Base-by-base conservation (phyloP, 2,797 vertebrate species). In the Hippocampus kuda region DNA sequence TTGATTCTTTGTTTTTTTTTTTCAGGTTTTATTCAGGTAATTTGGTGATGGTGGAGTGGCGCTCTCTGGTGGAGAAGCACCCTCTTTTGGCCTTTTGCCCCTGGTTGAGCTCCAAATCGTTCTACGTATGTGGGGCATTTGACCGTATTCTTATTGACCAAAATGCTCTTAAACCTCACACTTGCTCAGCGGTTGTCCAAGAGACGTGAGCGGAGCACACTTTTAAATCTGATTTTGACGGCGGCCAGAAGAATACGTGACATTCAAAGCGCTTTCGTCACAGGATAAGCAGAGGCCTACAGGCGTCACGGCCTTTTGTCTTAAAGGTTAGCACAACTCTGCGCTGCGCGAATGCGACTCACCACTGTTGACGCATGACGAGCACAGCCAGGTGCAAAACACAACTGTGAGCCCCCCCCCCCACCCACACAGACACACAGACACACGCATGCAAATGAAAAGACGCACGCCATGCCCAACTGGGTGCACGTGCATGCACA, bases 301-400 rank as follows among this genome's bases (percentile, higher is more conserved):
- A 75, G 70, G 72, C 81, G 77, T 89, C 89, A 88, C 73, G 42
- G 77, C 42, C 83, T 83, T 89, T 90, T 88, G 82, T 89, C 82
- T 84, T 71, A 86, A 89, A 90, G 88, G 86, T 89, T 87, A 90
- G 87, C 80, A 82, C 83, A 84, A 86, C 84, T 83, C 81, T 77
- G 75, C 75, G 77, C 79, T 72, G 72, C 79, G 82, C 79, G 78
- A 80, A 73, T 30, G 74, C 74, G 78, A 79, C 71, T 73, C 79
- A 77, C 69, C 75, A 69, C 61, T 73, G 75, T 81, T 87, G 88
- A 89, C 79, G 88, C 88, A 88, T 81, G 69, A 66, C 77, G 78
- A 80, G 76, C 77, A 76, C 49, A 44, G 72, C 79, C 84, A 86
- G 84, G 86, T 86, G 88, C 62, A 26, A 79, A 69, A 80, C 73